Percentiles rank a stretch among this genome's conserved stretches.
phyloP scores from a whole-genome alignment of 2,888 invertebrate species.

The Bhutanitis thaidina region DNA sequence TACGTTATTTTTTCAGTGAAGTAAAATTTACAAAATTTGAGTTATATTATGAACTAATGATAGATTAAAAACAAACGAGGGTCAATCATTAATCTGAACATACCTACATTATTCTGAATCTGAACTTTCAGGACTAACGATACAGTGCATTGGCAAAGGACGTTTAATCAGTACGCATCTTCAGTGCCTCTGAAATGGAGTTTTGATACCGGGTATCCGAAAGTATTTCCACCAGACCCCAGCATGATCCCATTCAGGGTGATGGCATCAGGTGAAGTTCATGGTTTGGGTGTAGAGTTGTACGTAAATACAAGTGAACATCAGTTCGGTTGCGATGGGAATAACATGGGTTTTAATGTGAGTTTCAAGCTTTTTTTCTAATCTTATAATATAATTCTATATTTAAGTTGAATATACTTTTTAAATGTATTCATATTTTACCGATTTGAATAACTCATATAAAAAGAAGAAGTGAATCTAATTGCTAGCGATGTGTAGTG shows the following conservation, averaged over 20 bases:
- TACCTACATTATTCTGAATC: no score
- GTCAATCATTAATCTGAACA: no score
- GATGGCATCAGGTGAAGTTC: slow-evolving; percentile 63
- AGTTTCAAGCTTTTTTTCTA: slow-evolving; percentile 25
- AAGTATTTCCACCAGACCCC: slow-evolving; percentile 53
- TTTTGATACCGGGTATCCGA: slow-evolving; percentile 61
- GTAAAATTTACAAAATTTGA: no score
- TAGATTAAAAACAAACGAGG: no score
- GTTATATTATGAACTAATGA: no score
- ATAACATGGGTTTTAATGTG: slow-evolving; percentile 67
- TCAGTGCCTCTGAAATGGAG: slow-evolving; percentile 49
- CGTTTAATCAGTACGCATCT: slow-evolving; percentile 39
- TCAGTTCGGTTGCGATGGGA: slow-evolving; percentile 65
- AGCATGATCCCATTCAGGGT: slow-evolving; percentile 52
- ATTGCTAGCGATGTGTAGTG: no score
- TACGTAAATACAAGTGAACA: slow-evolving; percentile 65
- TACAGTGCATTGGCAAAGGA: slow-evolving; percentile 55
- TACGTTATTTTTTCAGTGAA: no score
- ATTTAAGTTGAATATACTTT: no score
- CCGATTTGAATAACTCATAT: no score
- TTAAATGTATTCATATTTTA: no score
- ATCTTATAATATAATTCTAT: no score
- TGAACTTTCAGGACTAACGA: slow-evolving; percentile 48
- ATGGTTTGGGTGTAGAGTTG: slow-evolving; percentile 64
- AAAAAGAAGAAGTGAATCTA: no score